Base-by-base conservation (phyloP, 2,797 vertebrate genomes). In the Enteromius argenteus region DNA sequence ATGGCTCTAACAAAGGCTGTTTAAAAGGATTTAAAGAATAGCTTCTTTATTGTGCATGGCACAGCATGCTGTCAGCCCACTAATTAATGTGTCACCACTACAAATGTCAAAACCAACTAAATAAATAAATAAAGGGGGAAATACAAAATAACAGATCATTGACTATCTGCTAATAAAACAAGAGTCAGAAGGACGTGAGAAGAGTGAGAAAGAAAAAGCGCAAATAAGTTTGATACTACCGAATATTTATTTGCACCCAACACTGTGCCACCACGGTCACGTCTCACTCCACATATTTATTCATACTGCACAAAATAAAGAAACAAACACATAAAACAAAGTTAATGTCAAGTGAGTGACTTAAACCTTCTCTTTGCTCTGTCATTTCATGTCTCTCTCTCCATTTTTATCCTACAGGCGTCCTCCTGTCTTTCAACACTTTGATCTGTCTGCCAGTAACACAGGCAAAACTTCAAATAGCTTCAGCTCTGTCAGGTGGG, bases 361-460 rank as follows among this genome's bases (percentile, higher is more conserved):
- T 79, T 44, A 79, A 91, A 86, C 75, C 84, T 58, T 66, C 56
- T 67, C 46, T 82, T 77, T 77, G 15, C 19, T 89, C 80, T 86
- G 68, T 49, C 58, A 84, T 1, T 88, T 62, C 64, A 51, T 80
- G 51, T 0, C 0, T 89, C 81, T 49, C 35, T 86, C 21, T 21
- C 51, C 9, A 21, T 19, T 58, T 84, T 83, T 90, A 35, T 76
- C 35, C 73, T 56, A 76, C 80, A 89, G 86, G 84, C 84, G 84
- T 88, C 80, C 80, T 83, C 44, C 35, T 67, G 85, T 81, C 81
- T 74, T 58, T 67, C 44, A 53, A 44, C 37, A 56, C 89, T 93
- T 93, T 93, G 87, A 93, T 93, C 90, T 91, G 85, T 86, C 89
- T 88, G 90, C 88, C 90, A 87, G 89, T 91, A 91, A 91, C 84